Evolutionary conservation across 2,888 invertebrate species (phyloP).

Genomic region (Sinotaia quadrata): DNA sequence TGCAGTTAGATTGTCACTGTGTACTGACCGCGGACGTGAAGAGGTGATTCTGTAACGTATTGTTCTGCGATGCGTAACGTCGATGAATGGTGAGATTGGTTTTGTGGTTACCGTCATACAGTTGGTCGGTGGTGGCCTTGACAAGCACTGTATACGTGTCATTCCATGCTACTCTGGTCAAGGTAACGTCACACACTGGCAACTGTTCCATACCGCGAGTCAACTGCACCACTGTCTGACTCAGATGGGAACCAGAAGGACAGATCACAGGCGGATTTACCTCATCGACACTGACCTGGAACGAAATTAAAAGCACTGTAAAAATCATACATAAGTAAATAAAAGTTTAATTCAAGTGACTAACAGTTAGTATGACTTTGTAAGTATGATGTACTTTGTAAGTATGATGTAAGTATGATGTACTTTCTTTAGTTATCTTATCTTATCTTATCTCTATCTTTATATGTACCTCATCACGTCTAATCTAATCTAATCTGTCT

Average conservation of each 20-base stretch:
- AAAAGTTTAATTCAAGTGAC: too few relatives aligned
- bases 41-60: neutral
- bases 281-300: conserved; percentile 15
- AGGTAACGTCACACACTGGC: conserved; percentile 31
- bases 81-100: conserved; percentile 19
- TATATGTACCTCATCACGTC: too few relatives aligned
- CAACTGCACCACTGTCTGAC: conserved; percentile 15
- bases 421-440: too few relatives aligned
- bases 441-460: too few relatives aligned
- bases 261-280: conserved; percentile 14
- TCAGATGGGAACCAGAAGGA: conserved; percentile 13
- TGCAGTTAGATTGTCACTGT: too few relatives aligned
- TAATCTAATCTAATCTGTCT: too few relatives aligned
- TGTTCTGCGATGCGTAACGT: neutral
- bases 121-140: conserved; percentile 42
- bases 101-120: conserved; percentile 46
- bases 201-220: conserved; percentile 3
- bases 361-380: too few relatives aligned
- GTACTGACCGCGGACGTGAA: conserved; percentile 3
- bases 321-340: too few relatives aligned
- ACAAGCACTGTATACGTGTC: conserved; percentile 32
- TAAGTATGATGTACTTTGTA: too few relatives aligned
- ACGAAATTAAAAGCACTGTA: too few relatives aligned
- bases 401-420: too few relatives aligned
- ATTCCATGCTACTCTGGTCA: conserved; percentile 36